phyloP scores from a whole-genome alignment of 2,797 vertebrate species.

The Anabas testudineus region DNA sequence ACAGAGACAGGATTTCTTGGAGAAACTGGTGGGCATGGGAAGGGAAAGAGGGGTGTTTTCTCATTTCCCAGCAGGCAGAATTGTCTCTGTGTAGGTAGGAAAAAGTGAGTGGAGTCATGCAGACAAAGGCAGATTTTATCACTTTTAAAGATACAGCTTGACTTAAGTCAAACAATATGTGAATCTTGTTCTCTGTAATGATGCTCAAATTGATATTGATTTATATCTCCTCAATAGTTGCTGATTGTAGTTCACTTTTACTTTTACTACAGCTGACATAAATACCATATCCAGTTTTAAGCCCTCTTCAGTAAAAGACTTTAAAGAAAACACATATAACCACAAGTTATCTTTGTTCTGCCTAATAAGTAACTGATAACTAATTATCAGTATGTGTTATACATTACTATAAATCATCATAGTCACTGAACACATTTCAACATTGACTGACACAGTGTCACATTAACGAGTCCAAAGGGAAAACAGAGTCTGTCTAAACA shows the following conservation, averaged over 20 bases:
- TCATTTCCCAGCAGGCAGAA: conserved; percentile 45
- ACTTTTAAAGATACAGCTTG: background rate
- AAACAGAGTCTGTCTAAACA: conserved; percentile 43
- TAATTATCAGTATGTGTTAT: background rate
- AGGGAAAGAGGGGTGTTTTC: conserved; percentile 67
- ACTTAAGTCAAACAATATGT: background rate
- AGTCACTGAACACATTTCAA: conserved; percentile 2
- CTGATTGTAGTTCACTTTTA: no score
- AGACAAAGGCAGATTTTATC: conserved; percentile 26
- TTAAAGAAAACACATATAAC: background rate
- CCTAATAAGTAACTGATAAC: background rate
- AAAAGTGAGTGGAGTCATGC: conserved; percentile 10
- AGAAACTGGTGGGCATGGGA: conserved; percentile 61
- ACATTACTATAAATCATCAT: conserved; percentile 6
- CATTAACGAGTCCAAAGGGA: conserved; percentile 13
- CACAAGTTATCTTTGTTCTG: conserved; percentile 1
- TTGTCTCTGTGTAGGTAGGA: conserved; percentile 20
- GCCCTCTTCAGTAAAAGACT: no score
- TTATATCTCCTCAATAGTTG: background rate
- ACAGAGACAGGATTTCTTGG: conserved; percentile 64
- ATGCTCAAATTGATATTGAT: background rate
- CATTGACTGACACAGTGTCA: conserved; percentile 17
- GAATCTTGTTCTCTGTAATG: background rate
- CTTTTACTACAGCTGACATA: no score
- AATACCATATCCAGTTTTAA: no score